Evolutionary conservation across 2,113 vertebrate species (phyloP).

Genomic region (Calyptomena viridis): DNA sequence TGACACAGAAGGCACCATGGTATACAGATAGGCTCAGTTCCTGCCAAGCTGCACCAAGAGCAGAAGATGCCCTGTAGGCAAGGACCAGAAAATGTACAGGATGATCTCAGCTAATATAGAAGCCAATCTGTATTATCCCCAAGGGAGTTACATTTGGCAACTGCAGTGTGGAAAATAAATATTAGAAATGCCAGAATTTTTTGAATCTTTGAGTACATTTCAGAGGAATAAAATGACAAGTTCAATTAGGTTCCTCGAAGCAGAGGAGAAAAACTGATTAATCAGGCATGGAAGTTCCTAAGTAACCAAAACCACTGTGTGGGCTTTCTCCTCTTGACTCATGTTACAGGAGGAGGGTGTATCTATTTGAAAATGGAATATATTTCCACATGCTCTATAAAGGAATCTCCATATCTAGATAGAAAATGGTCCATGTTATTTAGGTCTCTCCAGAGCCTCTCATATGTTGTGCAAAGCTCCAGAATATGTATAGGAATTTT

Average conservation of each 20-base stretch:
- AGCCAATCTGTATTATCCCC: background rate
- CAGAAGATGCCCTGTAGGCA: background rate
- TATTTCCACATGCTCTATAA: slow-evolving; percentile 37
- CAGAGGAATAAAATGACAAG: slow-evolving; percentile 49
- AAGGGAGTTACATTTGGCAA: background rate
- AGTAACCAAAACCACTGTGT: slow-evolving; percentile 72
- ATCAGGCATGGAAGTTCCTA: slow-evolving; percentile 69
- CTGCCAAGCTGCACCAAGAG: background rate
- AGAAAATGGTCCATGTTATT: background rate
- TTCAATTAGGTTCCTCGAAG: slow-evolving; percentile 62
- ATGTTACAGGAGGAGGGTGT: slow-evolving; percentile 56
- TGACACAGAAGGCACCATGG: background rate
- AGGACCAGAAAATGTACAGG: background rate
- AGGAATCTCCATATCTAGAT: slow-evolving; percentile 22
- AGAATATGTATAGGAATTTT: background rate
- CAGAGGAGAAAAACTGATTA: slow-evolving; percentile 66
- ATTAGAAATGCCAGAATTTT: slow-evolving; percentile 45
- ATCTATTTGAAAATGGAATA: slow-evolving; percentile 51
- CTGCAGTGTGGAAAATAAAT: slow-evolving; percentile 36
- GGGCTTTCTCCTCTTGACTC: slow-evolving; percentile 66
- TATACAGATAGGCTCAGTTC: background rate
- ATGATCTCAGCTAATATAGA: background rate
- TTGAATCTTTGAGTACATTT: slow-evolving; percentile 22
- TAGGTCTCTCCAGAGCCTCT: background rate
- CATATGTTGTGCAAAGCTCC: background rate